Evolutionary conservation across 2,888 invertebrate species (phyloP).

Genomic region (Vandiemenella viatica): DNA sequence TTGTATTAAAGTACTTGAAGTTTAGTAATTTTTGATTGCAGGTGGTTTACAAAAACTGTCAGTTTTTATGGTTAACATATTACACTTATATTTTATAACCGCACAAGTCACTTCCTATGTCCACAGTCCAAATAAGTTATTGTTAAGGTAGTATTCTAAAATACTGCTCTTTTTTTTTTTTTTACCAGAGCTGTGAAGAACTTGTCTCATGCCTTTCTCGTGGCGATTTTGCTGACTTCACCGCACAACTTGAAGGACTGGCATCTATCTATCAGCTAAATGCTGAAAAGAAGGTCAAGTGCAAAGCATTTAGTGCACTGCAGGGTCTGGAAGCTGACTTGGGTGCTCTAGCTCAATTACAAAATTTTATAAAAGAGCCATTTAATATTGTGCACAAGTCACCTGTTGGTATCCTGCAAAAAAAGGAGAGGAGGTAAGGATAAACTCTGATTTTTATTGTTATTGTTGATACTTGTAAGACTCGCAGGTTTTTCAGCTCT

Average conservation of each 20-base stretch:
- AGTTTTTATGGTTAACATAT: too few relatives aligned
- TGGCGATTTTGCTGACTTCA: conserved; percentile 84
- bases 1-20: too few relatives aligned
- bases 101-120: too few relatives aligned
- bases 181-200: conserved; percentile 68
- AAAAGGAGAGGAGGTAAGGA: conserved; percentile 49
- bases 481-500: too few relatives aligned
- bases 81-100: too few relatives aligned
- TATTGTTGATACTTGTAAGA: too few relatives aligned
- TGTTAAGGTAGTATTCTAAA: too few relatives aligned
- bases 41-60: too few relatives aligned
- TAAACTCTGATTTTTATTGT: too few relatives aligned
- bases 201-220: conserved; percentile 66
- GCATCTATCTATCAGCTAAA: conserved; percentile 85
- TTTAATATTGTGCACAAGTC: conserved; percentile 72
- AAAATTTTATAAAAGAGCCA: conserved; percentile 54
- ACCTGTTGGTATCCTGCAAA: conserved; percentile 72
- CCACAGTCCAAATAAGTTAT: too few relatives aligned
- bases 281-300: conserved; percentile 88
- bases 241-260: conserved; percentile 77
- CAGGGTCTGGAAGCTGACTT: conserved; percentile 85
- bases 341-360: conserved; percentile 60
- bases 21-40: too few relatives aligned
- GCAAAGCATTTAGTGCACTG: conserved; percentile 82
- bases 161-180: too few relatives aligned